Evolutionary conservation across 1,140 invertebrate species (phyloP), one percentile per base, ranked within the genome.

Genomic region (Megathymus violae): DNA sequence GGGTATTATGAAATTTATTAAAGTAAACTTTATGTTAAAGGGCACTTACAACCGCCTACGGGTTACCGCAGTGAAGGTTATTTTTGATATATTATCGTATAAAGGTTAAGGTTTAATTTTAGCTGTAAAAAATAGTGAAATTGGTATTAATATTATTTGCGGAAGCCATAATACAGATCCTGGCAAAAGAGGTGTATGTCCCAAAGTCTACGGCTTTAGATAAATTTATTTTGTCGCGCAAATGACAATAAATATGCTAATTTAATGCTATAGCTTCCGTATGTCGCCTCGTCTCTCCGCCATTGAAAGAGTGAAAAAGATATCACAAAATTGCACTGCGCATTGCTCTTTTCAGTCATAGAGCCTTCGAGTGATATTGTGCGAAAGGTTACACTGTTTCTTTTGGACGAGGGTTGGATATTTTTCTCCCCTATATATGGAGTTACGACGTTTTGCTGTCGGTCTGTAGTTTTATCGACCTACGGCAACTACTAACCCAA

Each of bases 161-260:
- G 74, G 76, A 80, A 81, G 70, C 62, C 31, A 62, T 67, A 80
- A 78, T 80, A 80, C 76, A 70, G 79, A 54, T 66, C 46, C 54
- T 40, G 52, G 65, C 72, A 71, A 73, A 80, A 66, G 78, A 82
- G 66, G 56, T 52, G 81, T 80, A 80, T 82, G 72, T 74, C 73
- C 60, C 69, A 64, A 66, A 60, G 76, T 76, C 82, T 85, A 84
- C 77, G 76, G 80, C 67, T 74, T 85, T 79, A 88, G 79, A 87
- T 85, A 88, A 88, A 89, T 88, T 86, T 88, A 91, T 88, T 88
- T 85, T 78, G 67, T 86, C 85, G 71, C 78, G 79, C 86, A 83
- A 88, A 84, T 82, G 85, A 76, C 82, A 88, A 88, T 91, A 91
- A 91, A 89, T 89, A 91, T 91, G 88, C 80, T 88, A 91, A 91